Conservation (phyloP, 2,113 vertebrate genomes). For the Heptranchias perlo region DNA sequence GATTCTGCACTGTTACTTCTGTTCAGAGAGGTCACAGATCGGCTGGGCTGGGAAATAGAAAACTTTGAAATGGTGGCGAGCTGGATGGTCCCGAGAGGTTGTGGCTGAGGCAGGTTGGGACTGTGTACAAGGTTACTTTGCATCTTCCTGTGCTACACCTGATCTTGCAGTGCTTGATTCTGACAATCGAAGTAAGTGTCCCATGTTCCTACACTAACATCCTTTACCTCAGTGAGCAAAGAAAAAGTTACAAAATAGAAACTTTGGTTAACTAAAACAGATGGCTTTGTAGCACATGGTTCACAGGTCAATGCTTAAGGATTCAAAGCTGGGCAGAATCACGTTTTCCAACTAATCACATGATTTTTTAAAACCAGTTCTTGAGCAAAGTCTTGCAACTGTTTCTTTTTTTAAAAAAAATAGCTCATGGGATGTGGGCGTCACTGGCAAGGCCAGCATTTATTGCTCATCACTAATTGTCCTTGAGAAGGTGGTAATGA, state of each 20-base stretch:
- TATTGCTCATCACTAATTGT: too few relatives aligned
- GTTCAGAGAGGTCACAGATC: not conserved
- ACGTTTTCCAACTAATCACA: too few relatives aligned
- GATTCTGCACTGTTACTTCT: not conserved
- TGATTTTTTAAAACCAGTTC: too few relatives aligned
- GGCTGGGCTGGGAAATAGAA: not conserved
- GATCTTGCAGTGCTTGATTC: not conserved
- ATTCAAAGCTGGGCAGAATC: not conserved
- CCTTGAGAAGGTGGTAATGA: too few relatives aligned
- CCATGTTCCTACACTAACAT: not conserved
- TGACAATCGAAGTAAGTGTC: not conserved
- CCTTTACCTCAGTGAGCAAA: not conserved
- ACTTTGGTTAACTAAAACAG: too few relatives aligned
- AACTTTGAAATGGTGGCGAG: not conserved
- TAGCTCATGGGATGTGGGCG: too few relatives aligned
- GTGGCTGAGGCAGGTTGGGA: not conserved
- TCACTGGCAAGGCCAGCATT: too few relatives aligned
- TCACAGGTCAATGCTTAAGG: not conserved
- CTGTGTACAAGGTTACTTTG: not conserved
- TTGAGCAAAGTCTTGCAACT: too few relatives aligned
- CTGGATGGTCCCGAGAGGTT: not conserved
- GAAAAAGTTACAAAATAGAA: not conserved
- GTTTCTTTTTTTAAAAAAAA: too few relatives aligned
- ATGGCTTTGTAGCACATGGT: not conserved
- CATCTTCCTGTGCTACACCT: not conserved